Percentiles rank a stretch among this genome's conserved stretches.
Conservation (phyloP, 2,888 invertebrate species). For the Mesochorus sp. region DNA sequence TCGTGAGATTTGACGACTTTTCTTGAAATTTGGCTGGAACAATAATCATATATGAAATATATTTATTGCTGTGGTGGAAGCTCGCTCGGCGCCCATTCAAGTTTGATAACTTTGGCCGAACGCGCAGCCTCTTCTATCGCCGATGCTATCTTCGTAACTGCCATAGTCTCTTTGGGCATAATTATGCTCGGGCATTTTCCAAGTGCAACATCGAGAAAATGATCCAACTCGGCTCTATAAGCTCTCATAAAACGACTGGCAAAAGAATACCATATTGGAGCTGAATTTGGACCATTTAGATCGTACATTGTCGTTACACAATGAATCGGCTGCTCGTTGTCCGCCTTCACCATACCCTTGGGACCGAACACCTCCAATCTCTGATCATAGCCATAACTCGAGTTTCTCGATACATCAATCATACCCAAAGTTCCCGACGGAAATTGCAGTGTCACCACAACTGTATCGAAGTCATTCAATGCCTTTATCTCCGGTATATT, state of each 20-base stretch:
- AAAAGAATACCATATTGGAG: constrained; percentile 86
- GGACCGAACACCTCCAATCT: constrained; percentile 87
- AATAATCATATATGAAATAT: not conserved
- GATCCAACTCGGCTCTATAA: constrained; percentile 85
- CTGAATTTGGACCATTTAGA: constrained; percentile 80
- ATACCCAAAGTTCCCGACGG: constrained; percentile 86
- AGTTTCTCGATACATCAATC: constrained; percentile 86
- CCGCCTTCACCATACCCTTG: constrained; percentile 84
- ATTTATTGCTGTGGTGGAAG: constrained; percentile 75
- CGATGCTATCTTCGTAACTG: constrained; percentile 84
- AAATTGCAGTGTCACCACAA: constrained; percentile 85
- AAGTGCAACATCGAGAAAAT: constrained; percentile 85
- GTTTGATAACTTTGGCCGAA: constrained; percentile 83
- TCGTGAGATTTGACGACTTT: not conserved
- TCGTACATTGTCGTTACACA: constrained; percentile 82
- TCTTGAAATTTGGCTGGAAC: not conserved
- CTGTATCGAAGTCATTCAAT: constrained; percentile 86
- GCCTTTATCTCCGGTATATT: constrained; percentile 85
- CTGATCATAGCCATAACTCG: constrained; percentile 87
- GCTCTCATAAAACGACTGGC: constrained; percentile 84
- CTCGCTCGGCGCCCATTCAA: constrained; percentile 83
- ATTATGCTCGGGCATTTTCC: constrained; percentile 82
- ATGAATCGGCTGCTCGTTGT: constrained; percentile 84
- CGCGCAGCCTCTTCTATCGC: constrained; percentile 85
- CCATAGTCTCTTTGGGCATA: constrained; percentile 83